Evolutionary conservation across 2,888 invertebrate species (phyloP).

Genomic region (Serrognathus titanus): DNA sequence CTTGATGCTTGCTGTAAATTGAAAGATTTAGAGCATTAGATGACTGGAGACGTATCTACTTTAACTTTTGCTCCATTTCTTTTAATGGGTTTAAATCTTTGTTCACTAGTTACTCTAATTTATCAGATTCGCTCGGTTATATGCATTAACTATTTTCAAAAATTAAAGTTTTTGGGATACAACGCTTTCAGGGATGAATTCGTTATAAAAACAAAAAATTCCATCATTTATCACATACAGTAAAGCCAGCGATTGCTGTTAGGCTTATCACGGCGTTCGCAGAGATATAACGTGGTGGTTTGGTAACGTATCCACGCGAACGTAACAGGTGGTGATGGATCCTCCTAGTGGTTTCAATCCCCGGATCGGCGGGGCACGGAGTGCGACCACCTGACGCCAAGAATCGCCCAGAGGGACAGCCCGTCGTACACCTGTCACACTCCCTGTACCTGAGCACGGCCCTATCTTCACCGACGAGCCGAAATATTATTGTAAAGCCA

Average conservation of each 20-base stretch:
- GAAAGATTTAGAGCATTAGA: no score
- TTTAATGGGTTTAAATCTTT: no score
- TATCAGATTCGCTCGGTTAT: no score
- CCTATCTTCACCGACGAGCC: neutral
- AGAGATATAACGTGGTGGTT: slow-evolving; percentile 18
- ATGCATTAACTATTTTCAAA: no score
- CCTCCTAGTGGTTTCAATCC: neutral
- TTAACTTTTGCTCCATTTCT: no score
- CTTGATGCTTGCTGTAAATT: no score
- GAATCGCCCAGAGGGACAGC: slow-evolving; percentile 18
- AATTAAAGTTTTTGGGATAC: no score
- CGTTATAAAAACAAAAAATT: neutral
- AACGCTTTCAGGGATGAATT: no score
- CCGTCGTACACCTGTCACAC: slow-evolving; percentile 23
- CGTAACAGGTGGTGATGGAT: slow-evolving; percentile 29
- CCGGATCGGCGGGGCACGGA: neutral
- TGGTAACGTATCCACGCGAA: slow-evolving; percentile 20
- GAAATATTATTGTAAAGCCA: neutral
- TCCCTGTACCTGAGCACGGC: slow-evolving; percentile 17
- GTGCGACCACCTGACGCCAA: slow-evolving; percentile 16
- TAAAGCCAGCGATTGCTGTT: slow-evolving; percentile 2
- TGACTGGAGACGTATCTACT: no score
- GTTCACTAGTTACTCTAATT: no score
- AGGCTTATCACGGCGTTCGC: neutral
- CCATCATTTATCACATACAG: neutral